Conservation (phyloP, 35 echinoderm and acorn worm genomes). For the Diadema setosum region DNA sequence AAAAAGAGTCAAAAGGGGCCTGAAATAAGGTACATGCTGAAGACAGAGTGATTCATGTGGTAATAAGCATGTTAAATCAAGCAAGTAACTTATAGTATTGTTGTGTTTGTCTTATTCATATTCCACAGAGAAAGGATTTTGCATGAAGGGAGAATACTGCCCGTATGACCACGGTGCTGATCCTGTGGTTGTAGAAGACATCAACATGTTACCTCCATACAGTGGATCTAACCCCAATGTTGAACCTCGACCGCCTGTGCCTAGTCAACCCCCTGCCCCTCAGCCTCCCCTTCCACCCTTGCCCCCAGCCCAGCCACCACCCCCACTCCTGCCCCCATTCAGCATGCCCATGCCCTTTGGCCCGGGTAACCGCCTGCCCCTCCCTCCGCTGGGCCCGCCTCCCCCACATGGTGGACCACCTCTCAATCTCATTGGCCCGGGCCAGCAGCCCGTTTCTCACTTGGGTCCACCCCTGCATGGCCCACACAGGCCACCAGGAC, state of each 20-base stretch:
- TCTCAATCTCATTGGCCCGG: too few relatives aligned
- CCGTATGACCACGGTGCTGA: slow-evolving; percentile 91
- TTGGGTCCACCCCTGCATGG: not conserved
- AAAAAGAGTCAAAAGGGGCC: too few relatives aligned
- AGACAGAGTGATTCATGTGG: too few relatives aligned
- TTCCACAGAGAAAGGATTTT: slow-evolving; percentile 92
- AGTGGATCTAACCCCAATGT: not conserved
- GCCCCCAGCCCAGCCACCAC: slow-evolving; percentile 1
- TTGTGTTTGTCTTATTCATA: not conserved
- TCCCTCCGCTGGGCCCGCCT: slow-evolving; percentile 15
- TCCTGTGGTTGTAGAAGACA: slow-evolving; percentile 89
- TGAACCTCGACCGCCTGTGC: slow-evolving; percentile 2
- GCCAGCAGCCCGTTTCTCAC: not conserved
- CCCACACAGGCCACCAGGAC: not conserved
- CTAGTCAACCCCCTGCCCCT: slow-evolving; percentile 19
- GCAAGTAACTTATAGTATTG: too few relatives aligned
- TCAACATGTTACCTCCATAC: slow-evolving; percentile 45
- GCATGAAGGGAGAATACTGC: slow-evolving; percentile 93
- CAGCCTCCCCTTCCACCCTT: slow-evolving; percentile 31
- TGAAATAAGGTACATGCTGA: too few relatives aligned
- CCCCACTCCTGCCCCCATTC: not conserved
- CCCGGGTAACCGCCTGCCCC: slow-evolving; percentile 10
- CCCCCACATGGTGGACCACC: not conserved
- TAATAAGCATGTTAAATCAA: too few relatives aligned
- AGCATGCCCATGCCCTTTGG: slow-evolving; percentile 30